These are phyloP conservation scores for Azemiops feae DNA, from an alignment of 2,113 vertebrate genomes.

Conservation along the genomic window DNA sequence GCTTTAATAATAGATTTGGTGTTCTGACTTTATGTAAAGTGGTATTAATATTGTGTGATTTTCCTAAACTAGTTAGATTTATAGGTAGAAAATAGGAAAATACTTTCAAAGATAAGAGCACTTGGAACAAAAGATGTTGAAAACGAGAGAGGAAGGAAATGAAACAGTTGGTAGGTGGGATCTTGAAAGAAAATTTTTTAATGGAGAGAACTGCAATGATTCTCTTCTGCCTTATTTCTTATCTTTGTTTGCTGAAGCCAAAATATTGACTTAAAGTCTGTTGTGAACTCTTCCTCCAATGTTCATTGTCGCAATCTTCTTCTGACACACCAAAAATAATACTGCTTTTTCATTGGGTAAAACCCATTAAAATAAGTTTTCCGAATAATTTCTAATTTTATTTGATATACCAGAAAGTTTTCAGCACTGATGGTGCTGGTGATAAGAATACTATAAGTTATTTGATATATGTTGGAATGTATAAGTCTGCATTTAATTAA, in stretches of 20 bases:
- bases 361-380: constrained; percentile 47
- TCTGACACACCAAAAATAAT: constrained; percentile 44
- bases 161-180: constrained; percentile 53
- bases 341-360: constrained; percentile 29
- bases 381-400: constrained; percentile 16
- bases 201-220: constrained; percentile 58
- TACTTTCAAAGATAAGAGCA: constrained; percentile 70
- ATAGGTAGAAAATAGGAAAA: constrained; percentile 66
- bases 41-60: constrained; percentile 72
- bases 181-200: constrained; percentile 34
- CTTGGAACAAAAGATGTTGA: constrained; percentile 69
- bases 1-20: constrained; percentile 71
- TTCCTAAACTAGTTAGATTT: constrained; percentile 68
- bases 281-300: constrained; percentile 30
- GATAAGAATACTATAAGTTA: constrained; percentile 24
- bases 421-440: background rate
- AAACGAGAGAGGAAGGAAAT: constrained; percentile 66
- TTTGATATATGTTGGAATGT: background rate
- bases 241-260: constrained; percentile 62
- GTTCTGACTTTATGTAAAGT: constrained; percentile 71
- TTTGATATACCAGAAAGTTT: constrained; percentile 1
- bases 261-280: constrained; percentile 56
- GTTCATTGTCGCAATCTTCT: constrained; percentile 47
- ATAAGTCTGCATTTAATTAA: constrained; percentile 17
- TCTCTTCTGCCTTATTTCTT: constrained; percentile 65